Evolutionary conservation across 2,888 invertebrate genomes (phyloP).

Genomic region (Macrophya annulata): DNA sequence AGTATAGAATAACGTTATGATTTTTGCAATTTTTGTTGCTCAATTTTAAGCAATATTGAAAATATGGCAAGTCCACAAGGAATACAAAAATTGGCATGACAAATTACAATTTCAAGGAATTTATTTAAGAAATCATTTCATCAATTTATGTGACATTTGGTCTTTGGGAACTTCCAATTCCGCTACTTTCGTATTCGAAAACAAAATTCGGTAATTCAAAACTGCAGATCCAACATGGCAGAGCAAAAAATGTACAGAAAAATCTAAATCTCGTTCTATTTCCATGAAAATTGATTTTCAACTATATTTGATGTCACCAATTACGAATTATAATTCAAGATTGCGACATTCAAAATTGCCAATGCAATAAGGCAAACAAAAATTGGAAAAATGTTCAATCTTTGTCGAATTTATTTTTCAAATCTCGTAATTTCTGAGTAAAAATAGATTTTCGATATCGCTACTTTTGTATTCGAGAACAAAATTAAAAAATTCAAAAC

Average conservation of each 20-base stretch:
- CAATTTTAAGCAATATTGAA: not conserved
- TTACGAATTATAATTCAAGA: too few relatives aligned
- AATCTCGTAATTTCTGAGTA: not conserved
- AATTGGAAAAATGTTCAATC: too few relatives aligned
- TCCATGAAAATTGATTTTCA: not conserved
- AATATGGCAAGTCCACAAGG: too few relatives aligned
- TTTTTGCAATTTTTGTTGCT: not conserved
- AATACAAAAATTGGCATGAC: too few relatives aligned
- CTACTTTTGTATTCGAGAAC: not conserved
- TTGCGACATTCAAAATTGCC: too few relatives aligned
- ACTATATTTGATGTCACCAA: too few relatives aligned
- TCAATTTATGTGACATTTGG: not conserved
- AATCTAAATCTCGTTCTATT: not conserved
- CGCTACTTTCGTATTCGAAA: not conserved
- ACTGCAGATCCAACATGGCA: constrained; percentile 6
- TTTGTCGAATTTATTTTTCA: too few relatives aligned
- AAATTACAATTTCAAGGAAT: too few relatives aligned
- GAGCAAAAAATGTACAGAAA: too few relatives aligned
- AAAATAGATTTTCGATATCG: not conserved
- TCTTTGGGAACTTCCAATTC: not conserved
- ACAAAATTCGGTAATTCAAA: constrained; percentile 12
- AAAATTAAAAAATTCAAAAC: constrained; percentile 15
- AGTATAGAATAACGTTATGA: too few relatives aligned
- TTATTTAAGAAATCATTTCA: not conserved
- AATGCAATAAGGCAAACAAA: too few relatives aligned